phyloP scores from a whole-genome alignment of 37 sponge, comb jelly and placozoan species.

The Chondrilla cf. caribensis region DNA sequence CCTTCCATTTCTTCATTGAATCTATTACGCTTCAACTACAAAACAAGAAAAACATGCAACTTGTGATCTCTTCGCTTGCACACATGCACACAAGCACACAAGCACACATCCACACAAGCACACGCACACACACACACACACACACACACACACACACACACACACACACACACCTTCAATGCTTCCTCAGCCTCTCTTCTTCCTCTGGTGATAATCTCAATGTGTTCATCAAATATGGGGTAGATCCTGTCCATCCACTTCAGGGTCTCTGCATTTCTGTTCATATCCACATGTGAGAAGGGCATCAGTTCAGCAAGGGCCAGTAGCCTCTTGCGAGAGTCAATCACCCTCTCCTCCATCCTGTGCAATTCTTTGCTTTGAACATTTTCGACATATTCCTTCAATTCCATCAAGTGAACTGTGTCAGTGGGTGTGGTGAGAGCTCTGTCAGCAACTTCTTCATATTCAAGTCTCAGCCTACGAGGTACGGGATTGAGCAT shows the following conservation, averaged over 20 bases:
- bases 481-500: background rate
- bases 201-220: slow-evolving; percentile 56
- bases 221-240: slow-evolving; percentile 84
- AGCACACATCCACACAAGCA: background rate
- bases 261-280: slow-evolving; percentile 82
- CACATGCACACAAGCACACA: background rate
- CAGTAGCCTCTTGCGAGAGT: slow-evolving; percentile 43
- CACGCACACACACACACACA: background rate
- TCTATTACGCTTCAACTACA: slow-evolving; percentile 83
- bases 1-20: slow-evolving; percentile 87
- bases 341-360: slow-evolving; percentile 65
- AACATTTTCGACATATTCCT: slow-evolving; percentile 77
- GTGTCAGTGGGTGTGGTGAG: slow-evolving; percentile 88
- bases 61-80: background rate
- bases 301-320: slow-evolving; percentile 43
- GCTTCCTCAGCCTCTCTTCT: slow-evolving; percentile 83
- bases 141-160: slow-evolving; percentile 29
- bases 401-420: slow-evolving; percentile 89
- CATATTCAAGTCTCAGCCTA: slow-evolving; percentile 82
- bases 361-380: slow-evolving; percentile 45
- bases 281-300: slow-evolving; percentile 84
- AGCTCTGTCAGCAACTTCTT: slow-evolving; percentile 82
- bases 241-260: slow-evolving; percentile 86
- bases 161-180: slow-evolving; percentile 59
- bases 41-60: background rate